Evolutionary conservation across 2,113 vertebrate species (phyloP).

Genomic region (Colaptes auratus): DNA sequence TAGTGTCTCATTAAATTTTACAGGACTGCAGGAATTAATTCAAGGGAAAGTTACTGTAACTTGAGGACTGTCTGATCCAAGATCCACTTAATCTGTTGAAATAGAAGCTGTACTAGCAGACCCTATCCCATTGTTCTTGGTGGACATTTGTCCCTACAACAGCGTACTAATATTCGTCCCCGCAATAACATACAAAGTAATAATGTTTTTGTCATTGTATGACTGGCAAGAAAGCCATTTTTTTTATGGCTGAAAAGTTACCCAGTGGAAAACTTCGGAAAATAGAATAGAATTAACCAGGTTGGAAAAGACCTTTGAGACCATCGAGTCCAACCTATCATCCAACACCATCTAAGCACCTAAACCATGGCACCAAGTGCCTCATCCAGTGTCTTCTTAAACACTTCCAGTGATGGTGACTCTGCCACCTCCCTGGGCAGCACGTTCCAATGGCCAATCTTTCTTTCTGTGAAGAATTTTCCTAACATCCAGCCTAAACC

Average conservation of each 20-base stretch:
- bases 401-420: too few relatives aligned
- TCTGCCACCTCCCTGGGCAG: too few relatives aligned
- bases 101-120: background rate
- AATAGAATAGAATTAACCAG: background rate
- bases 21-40: background rate
- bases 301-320: too few relatives aligned
- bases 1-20: background rate
- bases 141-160: background rate
- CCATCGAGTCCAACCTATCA: too few relatives aligned
- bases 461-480: too few relatives aligned
- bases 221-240: background rate
- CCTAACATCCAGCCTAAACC: too few relatives aligned
- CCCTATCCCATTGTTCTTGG: background rate
- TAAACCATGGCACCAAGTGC: too few relatives aligned
- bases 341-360: too few relatives aligned
- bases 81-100: background rate
- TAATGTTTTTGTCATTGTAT: background rate
- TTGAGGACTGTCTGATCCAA: background rate
- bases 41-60: slow-evolving; percentile 21
- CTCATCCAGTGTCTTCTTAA: too few relatives aligned
- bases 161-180: too few relatives aligned
- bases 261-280: background rate
- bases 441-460: too few relatives aligned
- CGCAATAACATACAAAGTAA: too few relatives aligned
- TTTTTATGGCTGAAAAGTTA: background rate